Percentiles rank a stretch among this genome's conserved stretches.
Conservation (phyloP, 37 sponge, comb jelly and placozoan genomes). For the Cliona cf. orientalis region DNA sequence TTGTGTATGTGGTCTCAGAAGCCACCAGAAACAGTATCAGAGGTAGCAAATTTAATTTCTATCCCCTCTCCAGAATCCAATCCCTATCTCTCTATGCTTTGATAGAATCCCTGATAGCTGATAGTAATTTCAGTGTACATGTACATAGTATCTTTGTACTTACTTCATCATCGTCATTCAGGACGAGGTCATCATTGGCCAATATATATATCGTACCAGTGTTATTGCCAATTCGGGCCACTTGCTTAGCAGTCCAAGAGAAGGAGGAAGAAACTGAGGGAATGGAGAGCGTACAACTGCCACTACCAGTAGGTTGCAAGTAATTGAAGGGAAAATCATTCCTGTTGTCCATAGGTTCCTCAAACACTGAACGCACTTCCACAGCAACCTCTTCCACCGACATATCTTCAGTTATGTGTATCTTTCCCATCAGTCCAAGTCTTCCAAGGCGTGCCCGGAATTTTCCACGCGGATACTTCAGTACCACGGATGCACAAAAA, state of each 20-base stretch:
- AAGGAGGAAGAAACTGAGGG: slow-evolving; percentile 35
- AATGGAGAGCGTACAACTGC: slow-evolving; percentile 5
- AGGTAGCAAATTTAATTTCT: no score
- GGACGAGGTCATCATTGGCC: slow-evolving; percentile 11
- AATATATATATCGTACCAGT: slow-evolving; percentile 28
- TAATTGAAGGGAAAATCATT: slow-evolving; percentile 20
- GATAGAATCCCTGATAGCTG: not conserved
- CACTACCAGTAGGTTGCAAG: slow-evolving; percentile 32
- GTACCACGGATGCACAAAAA: no score
- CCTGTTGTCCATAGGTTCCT: slow-evolving; percentile 6
- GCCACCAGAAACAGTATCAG: no score
- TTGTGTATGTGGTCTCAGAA: no score
- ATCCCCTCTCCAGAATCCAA: no score
- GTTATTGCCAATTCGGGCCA: slow-evolving; percentile 7
- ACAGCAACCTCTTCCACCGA: slow-evolving; percentile 6
- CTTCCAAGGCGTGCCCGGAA: not conserved
- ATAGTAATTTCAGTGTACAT: not conserved
- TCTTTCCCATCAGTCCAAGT: slow-evolving; percentile 24
- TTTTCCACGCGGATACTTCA: slow-evolving; percentile 49
- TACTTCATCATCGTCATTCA: not conserved
- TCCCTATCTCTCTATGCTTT: no score
- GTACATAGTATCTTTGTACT: not conserved
- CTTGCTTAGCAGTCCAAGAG: slow-evolving; percentile 31
- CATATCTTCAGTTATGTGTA: slow-evolving; percentile 13
- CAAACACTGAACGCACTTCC: slow-evolving; percentile 26